These are phyloP conservation scores for Selene dorsalis DNA, from an alignment of 2,797 vertebrate species.

Conservation along the genomic window DNA sequence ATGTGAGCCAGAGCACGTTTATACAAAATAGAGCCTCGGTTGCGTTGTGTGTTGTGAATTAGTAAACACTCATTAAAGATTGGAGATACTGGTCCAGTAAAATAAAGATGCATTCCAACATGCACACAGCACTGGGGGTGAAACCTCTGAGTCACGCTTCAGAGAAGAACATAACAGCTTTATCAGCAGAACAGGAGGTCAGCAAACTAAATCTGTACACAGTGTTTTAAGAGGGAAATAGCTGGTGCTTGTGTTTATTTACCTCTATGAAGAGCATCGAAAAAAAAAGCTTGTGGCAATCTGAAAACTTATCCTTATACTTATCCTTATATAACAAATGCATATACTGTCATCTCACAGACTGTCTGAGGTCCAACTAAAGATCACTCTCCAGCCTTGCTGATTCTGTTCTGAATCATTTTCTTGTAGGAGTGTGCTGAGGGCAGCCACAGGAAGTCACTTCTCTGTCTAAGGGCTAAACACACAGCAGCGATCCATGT, in stretches of 20 bases:
- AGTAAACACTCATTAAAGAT: conserved; percentile 34
- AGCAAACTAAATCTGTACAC: conserved; percentile 43
- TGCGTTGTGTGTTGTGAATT: conserved; percentile 23
- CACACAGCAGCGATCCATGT: conserved; percentile 38
- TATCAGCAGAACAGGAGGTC: conserved; percentile 56
- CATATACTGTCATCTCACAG: conserved; percentile 4
- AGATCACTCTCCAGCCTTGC: conserved; percentile 5
- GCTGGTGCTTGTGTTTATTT: conserved; percentile 35
- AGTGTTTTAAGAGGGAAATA: conserved; percentile 38
- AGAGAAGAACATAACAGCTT: conserved; percentile 48
- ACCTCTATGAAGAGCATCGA: not conserved
- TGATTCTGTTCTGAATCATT: conserved; percentile 18
- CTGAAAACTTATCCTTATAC: conserved; percentile 32
- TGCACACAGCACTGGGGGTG: not conserved
- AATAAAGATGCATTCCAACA: conserved; percentile 50
- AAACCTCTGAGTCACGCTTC: conserved; percentile 34
- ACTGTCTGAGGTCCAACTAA: conserved; percentile 2
- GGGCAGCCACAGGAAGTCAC: conserved; percentile 7
- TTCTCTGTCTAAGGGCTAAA: conserved; percentile 33
- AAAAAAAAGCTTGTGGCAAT: conserved; percentile 30
- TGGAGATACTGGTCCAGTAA: conserved; percentile 5
- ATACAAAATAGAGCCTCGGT: conserved; percentile 18
- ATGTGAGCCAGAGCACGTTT: not conserved
- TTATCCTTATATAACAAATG: too few relatives aligned
- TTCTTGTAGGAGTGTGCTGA: not conserved